Conservation (phyloP, 2,113 vertebrate genomes). For the Melanocharis versteri region DNA sequence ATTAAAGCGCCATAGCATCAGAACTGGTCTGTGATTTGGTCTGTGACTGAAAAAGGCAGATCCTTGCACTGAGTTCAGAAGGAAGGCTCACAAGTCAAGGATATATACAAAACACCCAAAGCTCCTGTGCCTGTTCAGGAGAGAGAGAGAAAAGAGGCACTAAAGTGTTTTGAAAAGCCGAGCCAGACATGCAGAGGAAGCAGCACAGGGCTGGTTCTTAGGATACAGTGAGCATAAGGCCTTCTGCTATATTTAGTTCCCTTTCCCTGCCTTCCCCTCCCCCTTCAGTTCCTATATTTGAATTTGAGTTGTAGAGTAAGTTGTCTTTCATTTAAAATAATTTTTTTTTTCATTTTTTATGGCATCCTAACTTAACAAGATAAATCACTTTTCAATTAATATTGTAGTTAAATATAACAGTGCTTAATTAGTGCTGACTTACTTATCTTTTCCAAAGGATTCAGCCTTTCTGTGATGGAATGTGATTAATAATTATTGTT, state of each 20-base stretch:
- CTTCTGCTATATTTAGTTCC: conserved; percentile 20
- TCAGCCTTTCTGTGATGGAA: not conserved
- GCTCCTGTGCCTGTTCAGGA: not conserved
- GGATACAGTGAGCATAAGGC: not conserved
- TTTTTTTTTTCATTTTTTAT: not conserved
- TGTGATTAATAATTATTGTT: not conserved
- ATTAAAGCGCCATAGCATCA: not conserved
- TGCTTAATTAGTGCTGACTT: not conserved
- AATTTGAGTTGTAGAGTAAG: not conserved
- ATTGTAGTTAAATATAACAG: not conserved
- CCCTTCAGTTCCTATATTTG: not conserved
- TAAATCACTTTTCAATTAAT: not conserved
- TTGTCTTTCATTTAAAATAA: not conserved
- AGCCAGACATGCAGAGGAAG: not conserved
- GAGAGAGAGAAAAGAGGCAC: not conserved
- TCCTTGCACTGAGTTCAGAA: not conserved
- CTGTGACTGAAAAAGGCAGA: not conserved
- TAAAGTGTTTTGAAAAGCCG: not conserved
- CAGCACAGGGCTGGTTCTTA: not conserved
- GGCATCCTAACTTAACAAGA: not conserved
- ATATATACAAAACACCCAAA: not conserved
- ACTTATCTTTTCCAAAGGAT: not conserved
- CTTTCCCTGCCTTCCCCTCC: not conserved
- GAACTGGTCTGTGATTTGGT: not conserved
- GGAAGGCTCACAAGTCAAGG: not conserved